Percentiles rank a stretch among this genome's conserved stretches.
These are phyloP conservation scores for Philopotamus ludificatus DNA, from an alignment of 1,140 invertebrate species.

Conservation along the genomic window DNA sequence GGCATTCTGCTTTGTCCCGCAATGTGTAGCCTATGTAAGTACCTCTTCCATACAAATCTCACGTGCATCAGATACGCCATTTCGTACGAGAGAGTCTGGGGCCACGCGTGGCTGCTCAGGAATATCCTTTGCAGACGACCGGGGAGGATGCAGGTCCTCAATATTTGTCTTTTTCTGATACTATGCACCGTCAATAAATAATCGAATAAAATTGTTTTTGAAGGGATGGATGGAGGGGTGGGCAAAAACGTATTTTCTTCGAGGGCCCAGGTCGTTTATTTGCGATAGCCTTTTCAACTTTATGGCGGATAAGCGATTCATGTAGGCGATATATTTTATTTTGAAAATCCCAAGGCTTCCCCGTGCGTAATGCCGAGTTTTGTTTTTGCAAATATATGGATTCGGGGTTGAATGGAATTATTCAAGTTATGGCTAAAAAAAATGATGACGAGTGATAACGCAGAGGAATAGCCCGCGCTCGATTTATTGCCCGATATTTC, in stretches of 20 bases:
- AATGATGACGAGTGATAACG: slow-evolving; percentile 15
- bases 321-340: slow-evolving; percentile 42
- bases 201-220: slow-evolving; percentile 40
- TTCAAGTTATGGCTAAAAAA: too few species aligned
- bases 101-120: background rate
- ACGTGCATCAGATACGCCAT: slow-evolving; percentile 22
- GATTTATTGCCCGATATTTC: too few species aligned
- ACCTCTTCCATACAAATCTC: slow-evolving; percentile 9
- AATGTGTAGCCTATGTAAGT: background rate
- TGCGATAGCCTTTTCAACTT: slow-evolving; percentile 41
- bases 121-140: slow-evolving; percentile 25
- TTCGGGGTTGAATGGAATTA: too few species aligned
- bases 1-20: slow-evolving; percentile 29
- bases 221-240: background rate
- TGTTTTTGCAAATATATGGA: too few species aligned
- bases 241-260: slow-evolving; percentile 18
- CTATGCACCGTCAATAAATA: slow-evolving; percentile 41
- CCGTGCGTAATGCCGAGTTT: slow-evolving; percentile 14
- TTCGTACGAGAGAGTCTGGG: background rate
- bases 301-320: slow-evolving; percentile 42
- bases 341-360: slow-evolving; percentile 5
- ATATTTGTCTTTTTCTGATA: slow-evolving; percentile 39
- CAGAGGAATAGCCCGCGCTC: background rate
- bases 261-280: slow-evolving; percentile 31
- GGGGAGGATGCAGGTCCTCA: slow-evolving; percentile 31